Percentiles rank a stretch among this genome's conserved stretches.
Evolutionary conservation across 1,140 invertebrate species (phyloP).

Genomic region (Catajapyx aquilonaris): DNA sequence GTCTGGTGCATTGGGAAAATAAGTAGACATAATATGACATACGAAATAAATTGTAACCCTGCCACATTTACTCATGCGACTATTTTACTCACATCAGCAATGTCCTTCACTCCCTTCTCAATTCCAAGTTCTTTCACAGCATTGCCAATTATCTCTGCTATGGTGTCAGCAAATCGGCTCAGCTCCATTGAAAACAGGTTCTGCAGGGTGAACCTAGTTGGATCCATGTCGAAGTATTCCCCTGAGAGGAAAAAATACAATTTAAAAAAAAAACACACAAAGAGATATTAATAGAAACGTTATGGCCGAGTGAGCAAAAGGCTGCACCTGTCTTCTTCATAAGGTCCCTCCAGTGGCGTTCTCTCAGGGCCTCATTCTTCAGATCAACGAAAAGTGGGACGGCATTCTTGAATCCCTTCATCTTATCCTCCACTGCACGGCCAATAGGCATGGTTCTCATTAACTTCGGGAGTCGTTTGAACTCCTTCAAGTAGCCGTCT

Average conservation of each 20-base stretch:
- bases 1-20: no score
- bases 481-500: slow-evolving; percentile 58
- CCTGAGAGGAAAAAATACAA: slow-evolving; percentile 15
- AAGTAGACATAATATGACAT: no score
- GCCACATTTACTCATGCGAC: no score
- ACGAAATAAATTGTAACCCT: no score
- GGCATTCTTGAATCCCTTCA: slow-evolving; percentile 72
- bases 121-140: slow-evolving; percentile 74
- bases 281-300: no score
- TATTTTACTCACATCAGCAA: slow-evolving; percentile 34
- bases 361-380: slow-evolving; percentile 71
- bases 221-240: slow-evolving; percentile 61
- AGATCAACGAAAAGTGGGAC: slow-evolving; percentile 73
- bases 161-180: slow-evolving; percentile 59
- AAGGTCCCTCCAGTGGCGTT: slow-evolving; percentile 68
- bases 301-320: no score
- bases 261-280: no score
- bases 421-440: slow-evolving; percentile 43
- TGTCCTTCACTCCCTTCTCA: slow-evolving; percentile 59
- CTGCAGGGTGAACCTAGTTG: slow-evolving; percentile 63
- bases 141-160: slow-evolving; percentile 61
- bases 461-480: slow-evolving; percentile 35
- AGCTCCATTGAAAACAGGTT: slow-evolving; percentile 84
- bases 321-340: slow-evolving; percentile 57
- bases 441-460: slow-evolving; percentile 35